These are phyloP conservation scores for Hylyphantes graminicola DNA, from an alignment of 1,140 invertebrate genomes.

Conservation along the genomic window DNA sequence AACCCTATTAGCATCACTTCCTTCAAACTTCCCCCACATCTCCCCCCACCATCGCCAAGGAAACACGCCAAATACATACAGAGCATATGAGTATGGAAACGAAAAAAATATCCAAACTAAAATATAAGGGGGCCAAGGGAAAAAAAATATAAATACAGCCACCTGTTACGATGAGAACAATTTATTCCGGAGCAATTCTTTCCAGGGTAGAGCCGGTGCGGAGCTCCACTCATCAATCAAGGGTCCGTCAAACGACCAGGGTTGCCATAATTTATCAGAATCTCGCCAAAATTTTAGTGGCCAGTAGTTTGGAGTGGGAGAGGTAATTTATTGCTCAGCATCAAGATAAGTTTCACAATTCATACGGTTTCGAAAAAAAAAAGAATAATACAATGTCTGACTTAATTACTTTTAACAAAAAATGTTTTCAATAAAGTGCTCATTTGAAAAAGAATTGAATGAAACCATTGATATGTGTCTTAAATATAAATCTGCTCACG, in stretches of 20 bases:
- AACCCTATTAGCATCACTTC: not conserved
- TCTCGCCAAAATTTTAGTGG: too few relatives aligned
- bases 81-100: not conserved
- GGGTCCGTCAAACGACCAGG: slow-evolving; percentile 19
- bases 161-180: slow-evolving; percentile 35
- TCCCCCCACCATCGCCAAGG: not conserved
- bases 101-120: not conserved
- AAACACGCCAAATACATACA: slow-evolving; percentile 14
- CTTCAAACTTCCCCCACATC: not conserved
- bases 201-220: not conserved
- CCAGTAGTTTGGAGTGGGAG: not conserved
- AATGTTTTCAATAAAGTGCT: too few relatives aligned
- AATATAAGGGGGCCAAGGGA: not conserved
- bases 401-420: too few relatives aligned
- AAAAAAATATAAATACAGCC: slow-evolving; percentile 15
- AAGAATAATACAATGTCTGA: too few relatives aligned
- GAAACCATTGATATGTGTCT: too few relatives aligned
- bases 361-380: too few relatives aligned
- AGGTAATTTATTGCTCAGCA: not conserved
- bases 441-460: too few relatives aligned
- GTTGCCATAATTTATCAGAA: not conserved
- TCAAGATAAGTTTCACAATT: too few relatives aligned
- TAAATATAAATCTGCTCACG: too few relatives aligned
- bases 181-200: slow-evolving; percentile 31
- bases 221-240: slow-evolving; percentile 32